Percentiles rank a stretch among this genome's conserved stretches.
Evolutionary conservation across 2,888 invertebrate genomes (phyloP).

Genomic region (Ditula angustiorana): DNA sequence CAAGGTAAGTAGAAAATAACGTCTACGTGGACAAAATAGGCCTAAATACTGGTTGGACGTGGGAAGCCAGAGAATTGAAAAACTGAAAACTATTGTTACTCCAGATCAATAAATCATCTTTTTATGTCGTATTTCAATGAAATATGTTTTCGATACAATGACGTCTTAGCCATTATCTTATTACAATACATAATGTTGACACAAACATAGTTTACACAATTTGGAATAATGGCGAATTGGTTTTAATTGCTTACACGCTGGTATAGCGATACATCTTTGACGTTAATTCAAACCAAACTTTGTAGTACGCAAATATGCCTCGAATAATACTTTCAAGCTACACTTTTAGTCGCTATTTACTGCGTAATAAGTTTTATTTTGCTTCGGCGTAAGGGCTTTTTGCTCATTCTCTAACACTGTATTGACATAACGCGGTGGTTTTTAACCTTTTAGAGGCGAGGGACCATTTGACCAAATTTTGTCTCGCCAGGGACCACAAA

Average conservation of each 20-base stretch:
- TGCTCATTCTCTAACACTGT: too few relatives aligned
- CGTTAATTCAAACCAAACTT: neutral
- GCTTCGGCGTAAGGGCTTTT: too few relatives aligned
- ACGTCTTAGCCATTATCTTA: conserved; percentile 30
- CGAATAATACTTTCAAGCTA: neutral
- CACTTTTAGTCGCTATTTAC: neutral
- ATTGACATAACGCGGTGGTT: too few relatives aligned
- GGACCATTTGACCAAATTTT: too few relatives aligned
- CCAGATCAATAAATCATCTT: conserved; percentile 21
- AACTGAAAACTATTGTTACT: neutral
- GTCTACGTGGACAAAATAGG: neutral
- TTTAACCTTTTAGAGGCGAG: too few relatives aligned
- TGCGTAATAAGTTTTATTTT: too few relatives aligned
- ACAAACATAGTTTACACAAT: conserved; percentile 13
- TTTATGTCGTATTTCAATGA: conserved; percentile 20
- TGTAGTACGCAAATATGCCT: neutral
- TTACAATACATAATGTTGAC: conserved; percentile 20
- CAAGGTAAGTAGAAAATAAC: neutral
- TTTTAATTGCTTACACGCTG: conserved; percentile 10
- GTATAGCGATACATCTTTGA: neutral
- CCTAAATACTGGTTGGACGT: neutral
- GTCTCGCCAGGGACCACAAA: too few relatives aligned
- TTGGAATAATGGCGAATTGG: conserved; percentile 14
- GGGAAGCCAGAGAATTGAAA: neutral
- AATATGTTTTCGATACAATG: conserved; percentile 26